Conservation (phyloP, 2,888 invertebrate genomes). For the Melinaea marsaeus region DNA sequence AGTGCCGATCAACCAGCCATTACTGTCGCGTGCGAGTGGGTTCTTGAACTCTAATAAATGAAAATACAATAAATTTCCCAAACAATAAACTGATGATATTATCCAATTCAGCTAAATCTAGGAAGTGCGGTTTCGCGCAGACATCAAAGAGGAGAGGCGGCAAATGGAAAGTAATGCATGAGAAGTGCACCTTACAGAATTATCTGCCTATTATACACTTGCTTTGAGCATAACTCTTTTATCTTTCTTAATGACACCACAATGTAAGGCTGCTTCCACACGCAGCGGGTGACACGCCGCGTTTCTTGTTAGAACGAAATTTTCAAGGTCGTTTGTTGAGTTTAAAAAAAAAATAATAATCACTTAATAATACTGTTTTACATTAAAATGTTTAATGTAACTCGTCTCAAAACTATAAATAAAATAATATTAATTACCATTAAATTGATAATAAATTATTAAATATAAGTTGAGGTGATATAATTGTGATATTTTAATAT, state of each 20-base stretch:
- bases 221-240: slow-evolving; percentile 65
- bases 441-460: too few relatives aligned
- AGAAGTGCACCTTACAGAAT: slow-evolving; percentile 58
- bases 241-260: slow-evolving; percentile 54
- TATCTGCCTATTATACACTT: slow-evolving; percentile 73
- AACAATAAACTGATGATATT: slow-evolving; percentile 17
- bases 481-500: too few relatives aligned
- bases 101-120: slow-evolving; percentile 26
- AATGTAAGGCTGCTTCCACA: slow-evolving; percentile 43
- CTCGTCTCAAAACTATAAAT: too few relatives aligned
- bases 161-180: slow-evolving; percentile 68
- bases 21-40: too few relatives aligned
- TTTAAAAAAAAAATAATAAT: neutral
- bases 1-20: too few relatives aligned
- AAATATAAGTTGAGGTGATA: too few relatives aligned
- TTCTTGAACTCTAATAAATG: neutral
- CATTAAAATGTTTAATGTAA: too few relatives aligned
- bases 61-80: slow-evolving; percentile 5
- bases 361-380: too few relatives aligned
- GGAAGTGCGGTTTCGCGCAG: slow-evolving; percentile 24
- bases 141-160: slow-evolving; percentile 37
- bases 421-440: too few relatives aligned
- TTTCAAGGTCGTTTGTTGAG: neutral
- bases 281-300: slow-evolving; percentile 41
- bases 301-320: neutral